A percentile compares a stretch with the other conserved stretches of the same genome.
These are phyloP conservation scores for Crax fasciolata DNA, from an alignment of 2,797 vertebrate genomes.

Conservation along the genomic window DNA sequence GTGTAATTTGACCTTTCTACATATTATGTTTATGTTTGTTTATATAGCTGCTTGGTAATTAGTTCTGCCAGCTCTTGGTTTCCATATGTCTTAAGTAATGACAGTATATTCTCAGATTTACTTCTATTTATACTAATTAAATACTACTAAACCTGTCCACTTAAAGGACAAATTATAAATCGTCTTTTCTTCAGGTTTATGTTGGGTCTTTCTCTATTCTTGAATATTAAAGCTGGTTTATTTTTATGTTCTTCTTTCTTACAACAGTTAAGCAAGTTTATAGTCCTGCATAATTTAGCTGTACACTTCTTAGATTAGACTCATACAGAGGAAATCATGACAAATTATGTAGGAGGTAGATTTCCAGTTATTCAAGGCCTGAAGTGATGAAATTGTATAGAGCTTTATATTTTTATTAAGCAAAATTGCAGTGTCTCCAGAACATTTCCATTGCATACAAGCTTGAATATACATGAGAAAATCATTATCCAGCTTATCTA, in stretches of 20 bases:
- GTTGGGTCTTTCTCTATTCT: background rate
- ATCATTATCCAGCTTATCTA: background rate
- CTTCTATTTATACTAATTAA: conserved; percentile 5
- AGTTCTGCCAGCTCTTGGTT: background rate
- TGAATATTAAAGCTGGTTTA: conserved; percentile 1
- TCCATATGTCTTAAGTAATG: conserved; percentile 10
- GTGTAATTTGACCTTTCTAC: background rate
- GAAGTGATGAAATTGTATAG: conserved; percentile 14
- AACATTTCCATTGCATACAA: background rate
- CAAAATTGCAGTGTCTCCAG: background rate
- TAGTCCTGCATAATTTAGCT: conserved; percentile 50
- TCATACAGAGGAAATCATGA: conserved; percentile 16
- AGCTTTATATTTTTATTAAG: conserved; percentile 44
- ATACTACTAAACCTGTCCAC: conserved; percentile 25
- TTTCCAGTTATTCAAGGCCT: conserved; percentile 46
- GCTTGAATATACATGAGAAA: conserved; percentile 2
- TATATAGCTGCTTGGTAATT: background rate
- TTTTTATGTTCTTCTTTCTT: conserved; percentile 26
- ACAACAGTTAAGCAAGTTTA: conserved; percentile 31
- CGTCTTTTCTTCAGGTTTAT: background rate
- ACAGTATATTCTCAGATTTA: background rate
- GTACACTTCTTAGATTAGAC: background rate
- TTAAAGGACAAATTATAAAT: conserved; percentile 18
- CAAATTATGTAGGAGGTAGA: conserved; percentile 56
- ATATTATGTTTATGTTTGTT: conserved; percentile 6